Percentiles rank a stretch among this genome's conserved stretches.
Evolutionary conservation across 1,140 invertebrate genomes (phyloP).

Genomic region (Hycleus phaleratus): DNA sequence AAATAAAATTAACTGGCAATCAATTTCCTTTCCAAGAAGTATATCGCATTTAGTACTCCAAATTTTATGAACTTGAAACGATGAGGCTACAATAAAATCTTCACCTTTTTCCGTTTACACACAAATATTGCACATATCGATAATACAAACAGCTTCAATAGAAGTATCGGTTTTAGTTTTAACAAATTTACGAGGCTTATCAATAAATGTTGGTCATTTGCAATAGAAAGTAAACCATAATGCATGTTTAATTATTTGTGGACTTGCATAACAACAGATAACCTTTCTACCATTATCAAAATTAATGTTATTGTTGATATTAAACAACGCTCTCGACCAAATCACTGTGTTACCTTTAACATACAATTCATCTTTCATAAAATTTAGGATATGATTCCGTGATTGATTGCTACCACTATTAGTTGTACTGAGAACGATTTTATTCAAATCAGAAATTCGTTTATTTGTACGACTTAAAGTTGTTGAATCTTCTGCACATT

Average conservation of each 20-base stretch:
- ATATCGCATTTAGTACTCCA: constrained; percentile 74
- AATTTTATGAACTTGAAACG: constrained; percentile 71
- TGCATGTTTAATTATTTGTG: constrained; percentile 72
- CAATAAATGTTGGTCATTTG: constrained; percentile 46
- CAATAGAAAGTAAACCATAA: constrained; percentile 68
- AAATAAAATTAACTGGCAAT: constrained; percentile 21
- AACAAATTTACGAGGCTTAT: too few relatives aligned
- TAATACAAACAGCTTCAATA: constrained; percentile 59
- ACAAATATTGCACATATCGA: constrained; percentile 68
- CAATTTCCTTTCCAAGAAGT: constrained; percentile 59
- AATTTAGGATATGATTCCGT: neutral
- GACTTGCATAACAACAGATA: constrained; percentile 69
- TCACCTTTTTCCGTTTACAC: constrained; percentile 73
- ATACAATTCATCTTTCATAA: constrained; percentile 81
- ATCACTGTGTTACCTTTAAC: constrained; percentile 75
- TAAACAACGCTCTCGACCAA: constrained; percentile 59
- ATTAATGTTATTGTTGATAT: constrained; percentile 33
- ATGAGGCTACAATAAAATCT: constrained; percentile 73
- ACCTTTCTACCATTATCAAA: constrained; percentile 46
- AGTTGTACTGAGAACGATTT: neutral
- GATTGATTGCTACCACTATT: too few relatives aligned
- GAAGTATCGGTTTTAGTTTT: constrained; percentile 7
- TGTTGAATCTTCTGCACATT: constrained; percentile 15
- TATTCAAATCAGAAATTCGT: constrained; percentile 24
- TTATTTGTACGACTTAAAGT: constrained; percentile 14